Conservation (phyloP, 1,140 invertebrate genomes). For the Brachionus calyciflorus region DNA sequence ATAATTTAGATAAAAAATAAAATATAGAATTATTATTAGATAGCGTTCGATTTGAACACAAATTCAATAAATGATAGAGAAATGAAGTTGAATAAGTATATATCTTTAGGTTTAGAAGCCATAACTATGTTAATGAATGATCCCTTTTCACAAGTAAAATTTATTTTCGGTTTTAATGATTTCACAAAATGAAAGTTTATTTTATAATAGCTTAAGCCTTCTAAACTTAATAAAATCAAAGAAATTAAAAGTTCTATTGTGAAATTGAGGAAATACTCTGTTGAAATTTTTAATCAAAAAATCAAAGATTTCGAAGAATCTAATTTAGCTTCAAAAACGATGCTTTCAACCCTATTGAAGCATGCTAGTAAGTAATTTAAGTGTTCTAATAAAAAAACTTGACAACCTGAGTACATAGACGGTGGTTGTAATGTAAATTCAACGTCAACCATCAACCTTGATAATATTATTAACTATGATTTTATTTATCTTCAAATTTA, state of each 20-base stretch:
- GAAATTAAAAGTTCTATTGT: background rate
- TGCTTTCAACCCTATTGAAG: background rate
- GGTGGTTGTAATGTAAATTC: too few relatives aligned
- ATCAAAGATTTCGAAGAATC: background rate
- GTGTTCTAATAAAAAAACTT: too few relatives aligned
- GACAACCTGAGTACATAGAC: too few relatives aligned
- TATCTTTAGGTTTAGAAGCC: background rate
- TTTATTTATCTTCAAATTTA: too few relatives aligned
- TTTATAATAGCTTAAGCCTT: background rate
- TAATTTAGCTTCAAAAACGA: background rate
- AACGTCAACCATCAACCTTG: too few relatives aligned
- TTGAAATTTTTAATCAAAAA: background rate
- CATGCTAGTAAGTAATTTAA: slow-evolving; percentile 7
- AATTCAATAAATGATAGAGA: slow-evolving; percentile 1
- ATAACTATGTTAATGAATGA: background rate
- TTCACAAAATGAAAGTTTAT: too few relatives aligned
- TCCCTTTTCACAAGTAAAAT: background rate
- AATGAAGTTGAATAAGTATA: background rate
- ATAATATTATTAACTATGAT: too few relatives aligned
- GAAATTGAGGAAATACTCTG: slow-evolving; percentile 19
- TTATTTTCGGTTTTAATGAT: background rate
- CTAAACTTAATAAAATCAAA: background rate
- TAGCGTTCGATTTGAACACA: slow-evolving; percentile 11
- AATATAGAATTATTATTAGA: too few relatives aligned
- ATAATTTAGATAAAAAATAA: too few relatives aligned